Evolutionary conservation across 1,140 invertebrate species (phyloP), one percentile per base, ranked within the genome.

Genomic region (Heliconius congener): DNA sequence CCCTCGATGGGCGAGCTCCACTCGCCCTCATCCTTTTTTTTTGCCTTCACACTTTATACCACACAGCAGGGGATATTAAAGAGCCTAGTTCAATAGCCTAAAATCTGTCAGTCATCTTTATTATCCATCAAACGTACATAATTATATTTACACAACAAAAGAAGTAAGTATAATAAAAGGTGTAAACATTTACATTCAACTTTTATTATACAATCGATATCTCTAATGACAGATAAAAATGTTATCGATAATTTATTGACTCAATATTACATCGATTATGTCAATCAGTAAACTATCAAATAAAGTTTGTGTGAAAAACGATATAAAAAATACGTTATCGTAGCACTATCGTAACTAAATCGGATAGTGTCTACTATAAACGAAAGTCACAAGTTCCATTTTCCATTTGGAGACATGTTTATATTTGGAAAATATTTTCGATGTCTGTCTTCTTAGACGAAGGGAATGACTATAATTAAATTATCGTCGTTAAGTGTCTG

Each of bases 261-360:
- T 66, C 23, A 66, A 66, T 27, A 66, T 66, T 66, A 66, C 11
- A 66, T 66, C 9, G 11, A 66, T 66, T 66, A 66, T 30, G 60
- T 66, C 23, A 66, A 66, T 66, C 23, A 66, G 2, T 60, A 60
- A 60, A 23, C 9, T 30, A 66, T 16, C 11, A 27, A 27, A 66
- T 30, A 30, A 11, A 66, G 9, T 11, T 57, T 11, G 23, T 66
- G 9, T 66, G 57, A 11, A 27, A 66, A 66, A 30, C 8, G 11
- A 66, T 66, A 27, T 66, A 66, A 11, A 9, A 3, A 66, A 66
- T 5, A 66, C 3, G 2, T 57, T 57, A 57, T 57, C n/a, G 50
- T 52, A 52, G 13, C 42, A 4, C 11, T 46, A 46, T 13, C 11
- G 13, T 11, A 46, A 46, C 13, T 46, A 46, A 46, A 46, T 46